Evolutionary conservation across 1,140 invertebrate genomes (phyloP), one percentile per base, ranked within the genome.

Genomic region (Melitaea cinxia): DNA sequence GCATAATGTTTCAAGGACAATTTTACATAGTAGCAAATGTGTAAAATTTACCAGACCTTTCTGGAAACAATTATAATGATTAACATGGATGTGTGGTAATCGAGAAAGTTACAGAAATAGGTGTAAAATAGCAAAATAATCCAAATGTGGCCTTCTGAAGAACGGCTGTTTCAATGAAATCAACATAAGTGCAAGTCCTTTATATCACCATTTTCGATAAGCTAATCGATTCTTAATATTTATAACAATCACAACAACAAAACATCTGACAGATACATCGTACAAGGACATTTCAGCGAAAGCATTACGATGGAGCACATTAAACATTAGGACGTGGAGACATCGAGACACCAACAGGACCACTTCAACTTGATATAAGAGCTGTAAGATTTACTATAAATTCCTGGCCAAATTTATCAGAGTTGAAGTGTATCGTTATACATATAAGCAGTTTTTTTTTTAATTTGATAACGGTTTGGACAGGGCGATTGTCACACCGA

Each of bases 401-500:
- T 52, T 26, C 33, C 42, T 24, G 17, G 6, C 37, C 15, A n/a
- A 15, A 39, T 4, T 57, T 60, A 64, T 55, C 45, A 39, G 28
- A 35, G 75, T 78, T 82, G 77, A 80, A 85, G 77, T 79, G 74
- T 55, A 62, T 56, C 64, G 74, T 73, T 77, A 72, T 23, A 58
- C 76, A 10, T 45, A 45, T 6, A 82, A 84, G 80, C 80, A 71
- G 70, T 67, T 7, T 37, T 39, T 39, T 12, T 39, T 73, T 59
- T 50, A 15, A 35, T 54, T 71, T 73, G 68, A 78, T 78, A 81
- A 86, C 83, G 82, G 73, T 84, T 89, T 89, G 81, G 83, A 63
- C 79, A 73, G 84, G 87, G 84, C 87, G 83, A 85, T 87, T 82
- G 84, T 88, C 78, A 88, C 85, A 83, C 77, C 74, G 83, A 85